Conservation (phyloP, 2,888 invertebrate genomes). For the Isotomurus palustris region DNA sequence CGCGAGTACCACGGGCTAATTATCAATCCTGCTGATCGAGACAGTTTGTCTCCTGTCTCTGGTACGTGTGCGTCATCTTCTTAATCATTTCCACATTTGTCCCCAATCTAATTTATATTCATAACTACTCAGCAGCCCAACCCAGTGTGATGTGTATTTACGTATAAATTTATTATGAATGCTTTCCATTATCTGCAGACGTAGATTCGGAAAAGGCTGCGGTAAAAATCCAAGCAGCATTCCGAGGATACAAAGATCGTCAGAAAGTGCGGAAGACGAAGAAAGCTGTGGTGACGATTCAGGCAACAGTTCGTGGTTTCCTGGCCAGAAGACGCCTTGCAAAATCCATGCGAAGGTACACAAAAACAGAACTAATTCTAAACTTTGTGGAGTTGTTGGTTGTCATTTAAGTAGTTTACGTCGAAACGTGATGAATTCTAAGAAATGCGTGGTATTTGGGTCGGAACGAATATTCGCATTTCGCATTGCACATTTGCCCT, state of each 20-base stretch:
- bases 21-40: slow-evolving; percentile 10
- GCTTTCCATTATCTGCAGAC: background rate
- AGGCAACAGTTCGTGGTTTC: slow-evolving; percentile 39
- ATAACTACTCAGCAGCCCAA: no score
- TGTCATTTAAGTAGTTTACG: no score
- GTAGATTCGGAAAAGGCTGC: slow-evolving; percentile 28
- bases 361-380: no score
- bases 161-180: no score
- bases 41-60: background rate
- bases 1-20: background rate
- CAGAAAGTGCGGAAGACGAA: slow-evolving; percentile 27
- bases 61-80: background rate
- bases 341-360: slow-evolving; percentile 32
- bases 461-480: no score
- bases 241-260: slow-evolving; percentile 31
- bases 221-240: slow-evolving; percentile 41
- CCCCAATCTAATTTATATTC: no score
- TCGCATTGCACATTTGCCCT: no score
- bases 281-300: slow-evolving; percentile 32
- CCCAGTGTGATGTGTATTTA: no score
- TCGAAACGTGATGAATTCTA: no score
- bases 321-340: slow-evolving; percentile 38
- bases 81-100: no score
- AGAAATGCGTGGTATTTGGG: no score
- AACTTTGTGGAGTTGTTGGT: no score